Conservation (phyloP, 2,113 vertebrate species). For the Bambusicola thoracicus region DNA sequence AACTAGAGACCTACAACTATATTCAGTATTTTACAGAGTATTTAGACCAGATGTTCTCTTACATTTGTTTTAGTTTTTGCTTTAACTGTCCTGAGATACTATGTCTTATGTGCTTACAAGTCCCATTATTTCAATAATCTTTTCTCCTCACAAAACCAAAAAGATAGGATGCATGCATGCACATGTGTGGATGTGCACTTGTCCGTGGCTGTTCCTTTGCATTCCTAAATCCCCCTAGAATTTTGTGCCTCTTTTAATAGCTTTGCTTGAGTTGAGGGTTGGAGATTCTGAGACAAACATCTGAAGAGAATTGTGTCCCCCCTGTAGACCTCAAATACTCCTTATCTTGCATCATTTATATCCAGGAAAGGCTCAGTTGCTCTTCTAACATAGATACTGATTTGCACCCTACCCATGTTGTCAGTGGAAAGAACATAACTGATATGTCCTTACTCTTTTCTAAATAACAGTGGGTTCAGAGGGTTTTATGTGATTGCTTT, state of each 20-base stretch:
- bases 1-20: not conserved
- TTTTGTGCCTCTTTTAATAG: not conserved
- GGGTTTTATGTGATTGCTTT: not conserved
- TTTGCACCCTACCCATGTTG: not conserved
- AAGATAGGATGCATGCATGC: not conserved
- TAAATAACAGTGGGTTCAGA: not conserved
- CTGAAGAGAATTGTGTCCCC: not conserved
- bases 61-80: not conserved
- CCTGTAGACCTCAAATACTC: not conserved
- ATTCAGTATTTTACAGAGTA: not conserved
- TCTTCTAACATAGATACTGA: not conserved
- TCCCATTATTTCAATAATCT: not conserved
- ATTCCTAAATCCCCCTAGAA: accelerated
- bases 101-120: not conserved
- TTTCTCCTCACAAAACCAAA: not conserved
- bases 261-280: not conserved
- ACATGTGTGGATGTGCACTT: not conserved
- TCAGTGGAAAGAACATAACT: not conserved
- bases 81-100: not conserved
- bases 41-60: not conserved
- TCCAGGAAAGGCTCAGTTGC: not conserved
- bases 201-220: not conserved
- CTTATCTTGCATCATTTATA: not conserved
- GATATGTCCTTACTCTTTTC: not conserved
- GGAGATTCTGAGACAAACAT: not conserved